These are phyloP conservation scores for Ceratitis capitata DNA, from an alignment of 1,140 invertebrate species.

Conservation along the genomic window DNA sequence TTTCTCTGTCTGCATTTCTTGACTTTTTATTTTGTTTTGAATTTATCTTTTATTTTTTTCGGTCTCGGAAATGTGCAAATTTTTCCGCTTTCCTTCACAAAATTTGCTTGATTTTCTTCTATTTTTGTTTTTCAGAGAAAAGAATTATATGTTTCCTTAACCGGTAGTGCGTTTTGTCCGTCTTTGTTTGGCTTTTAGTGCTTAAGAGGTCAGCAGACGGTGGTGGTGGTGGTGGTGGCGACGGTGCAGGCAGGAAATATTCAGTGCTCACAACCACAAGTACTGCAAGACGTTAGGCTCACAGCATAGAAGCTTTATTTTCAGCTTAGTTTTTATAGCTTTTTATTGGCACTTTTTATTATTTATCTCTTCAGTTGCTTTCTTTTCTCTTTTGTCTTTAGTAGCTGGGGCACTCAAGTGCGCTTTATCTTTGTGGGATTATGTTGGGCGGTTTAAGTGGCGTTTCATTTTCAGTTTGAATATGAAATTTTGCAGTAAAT, in stretches of 20 bases:
- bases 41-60: too few relatives aligned
- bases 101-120: constrained; percentile 55
- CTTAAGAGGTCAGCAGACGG: constrained; percentile 33
- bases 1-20: not conserved
- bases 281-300: not conserved
- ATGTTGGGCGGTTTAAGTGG: not conserved
- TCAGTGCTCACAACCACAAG: not conserved
- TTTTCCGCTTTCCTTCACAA: constrained; percentile 50
- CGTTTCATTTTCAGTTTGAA: not conserved
- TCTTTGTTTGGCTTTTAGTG: not conserved
- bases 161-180: constrained; percentile 39
- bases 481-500: too few relatives aligned
- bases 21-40: not conserved
- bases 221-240: too few relatives aligned
- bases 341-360: not conserved
- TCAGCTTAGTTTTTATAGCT: not conserved
- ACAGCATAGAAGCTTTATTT: not conserved
- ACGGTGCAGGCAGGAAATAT: not conserved
- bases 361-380: too few relatives aligned
- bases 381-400: not conserved
- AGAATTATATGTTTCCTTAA: constrained; percentile 50
- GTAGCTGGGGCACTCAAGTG: not conserved
- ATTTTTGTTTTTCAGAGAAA: too few relatives aligned
- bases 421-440: not conserved
- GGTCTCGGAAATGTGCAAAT: constrained; percentile 42